These are phyloP conservation scores for Thalassaphorura encarpata DNA, from an alignment of 1,140 invertebrate genomes.

Conservation along the genomic window DNA sequence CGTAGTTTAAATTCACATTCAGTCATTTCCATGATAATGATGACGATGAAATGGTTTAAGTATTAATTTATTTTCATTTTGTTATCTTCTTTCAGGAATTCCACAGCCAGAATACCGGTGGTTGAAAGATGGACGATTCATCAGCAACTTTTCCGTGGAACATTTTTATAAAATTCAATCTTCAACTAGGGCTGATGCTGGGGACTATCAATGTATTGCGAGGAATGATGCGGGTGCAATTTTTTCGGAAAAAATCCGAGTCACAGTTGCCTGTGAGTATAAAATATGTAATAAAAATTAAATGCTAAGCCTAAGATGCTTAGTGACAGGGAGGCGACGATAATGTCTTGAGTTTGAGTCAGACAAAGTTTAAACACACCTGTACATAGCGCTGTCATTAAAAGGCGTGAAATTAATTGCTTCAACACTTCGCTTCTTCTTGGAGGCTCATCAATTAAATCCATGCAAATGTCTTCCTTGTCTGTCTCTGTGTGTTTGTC, in stretches of 20 bases:
- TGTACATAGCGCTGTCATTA: too few species aligned
- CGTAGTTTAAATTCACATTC: too few species aligned
- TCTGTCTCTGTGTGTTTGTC: too few species aligned
- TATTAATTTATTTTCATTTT: not conserved
- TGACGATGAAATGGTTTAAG: constrained; percentile 1
- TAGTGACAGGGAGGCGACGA: too few species aligned
- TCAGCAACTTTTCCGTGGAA: constrained; percentile 60
- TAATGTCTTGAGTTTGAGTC: too few species aligned
- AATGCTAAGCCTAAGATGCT: too few species aligned
- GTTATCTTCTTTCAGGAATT: constrained; percentile 50
- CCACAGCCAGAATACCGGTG: constrained; percentile 80
- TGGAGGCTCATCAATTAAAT: too few species aligned
- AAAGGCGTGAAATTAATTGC: too few species aligned
- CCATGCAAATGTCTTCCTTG: too few species aligned
- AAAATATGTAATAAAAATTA: not conserved
- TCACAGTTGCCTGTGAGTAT: constrained; percentile 80
- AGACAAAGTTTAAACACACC: too few species aligned
- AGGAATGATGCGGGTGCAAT: constrained; percentile 80
- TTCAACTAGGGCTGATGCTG: constrained; percentile 64
- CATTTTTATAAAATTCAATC: constrained; percentile 70
- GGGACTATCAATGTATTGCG: constrained; percentile 81
- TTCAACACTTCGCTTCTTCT: too few species aligned
- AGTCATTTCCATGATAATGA: too few species aligned
- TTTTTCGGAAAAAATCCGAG: constrained; percentile 73
- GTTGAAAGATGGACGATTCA: constrained; percentile 64